Evolutionary conservation across 2,797 vertebrate species (phyloP).

Genomic region (Limosa lapponica): DNA sequence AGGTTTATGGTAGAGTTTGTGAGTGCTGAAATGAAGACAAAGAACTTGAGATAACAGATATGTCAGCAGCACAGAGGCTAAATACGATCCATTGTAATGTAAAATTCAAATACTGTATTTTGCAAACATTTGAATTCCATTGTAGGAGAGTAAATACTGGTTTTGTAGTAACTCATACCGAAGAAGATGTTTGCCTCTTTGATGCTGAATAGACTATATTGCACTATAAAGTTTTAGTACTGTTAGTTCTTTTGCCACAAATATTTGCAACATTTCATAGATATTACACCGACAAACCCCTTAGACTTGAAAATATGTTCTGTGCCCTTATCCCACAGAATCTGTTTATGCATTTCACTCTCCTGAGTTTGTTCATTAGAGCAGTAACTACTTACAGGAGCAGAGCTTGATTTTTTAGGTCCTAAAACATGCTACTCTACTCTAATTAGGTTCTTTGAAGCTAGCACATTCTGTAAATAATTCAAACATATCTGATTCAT

Average conservation of each 20-base stretch:
- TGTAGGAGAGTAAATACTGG: neutral
- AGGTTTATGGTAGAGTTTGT: constrained; percentile 9
- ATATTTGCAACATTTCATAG: neutral
- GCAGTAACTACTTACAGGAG: constrained; percentile 28
- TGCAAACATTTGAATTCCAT: neutral
- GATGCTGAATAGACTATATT: neutral
- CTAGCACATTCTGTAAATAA: constrained; percentile 43
- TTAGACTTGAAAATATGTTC: neutral
- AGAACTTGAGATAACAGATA: neutral
- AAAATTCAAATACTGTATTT: constrained; percentile 6
- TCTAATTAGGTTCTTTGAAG: constrained; percentile 55
- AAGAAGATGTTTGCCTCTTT: neutral
- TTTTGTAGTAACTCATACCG: neutral
- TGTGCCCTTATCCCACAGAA: neutral
- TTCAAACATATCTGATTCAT: constrained; percentile 20
- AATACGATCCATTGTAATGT: neutral
- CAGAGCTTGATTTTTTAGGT: constrained; percentile 22
- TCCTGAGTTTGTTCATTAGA: constrained; percentile 34
- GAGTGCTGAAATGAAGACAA: constrained; percentile 12
- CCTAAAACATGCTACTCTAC: neutral
- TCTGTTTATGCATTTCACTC: neutral
- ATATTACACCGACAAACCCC: neutral
- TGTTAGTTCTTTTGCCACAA: neutral
- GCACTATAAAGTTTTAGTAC: neutral
- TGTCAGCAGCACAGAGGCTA: neutral